These are phyloP conservation scores for Spongilla lacustris DNA, from an alignment of 37 sponge, comb jelly and placozoan species.

Conservation along the genomic window DNA sequence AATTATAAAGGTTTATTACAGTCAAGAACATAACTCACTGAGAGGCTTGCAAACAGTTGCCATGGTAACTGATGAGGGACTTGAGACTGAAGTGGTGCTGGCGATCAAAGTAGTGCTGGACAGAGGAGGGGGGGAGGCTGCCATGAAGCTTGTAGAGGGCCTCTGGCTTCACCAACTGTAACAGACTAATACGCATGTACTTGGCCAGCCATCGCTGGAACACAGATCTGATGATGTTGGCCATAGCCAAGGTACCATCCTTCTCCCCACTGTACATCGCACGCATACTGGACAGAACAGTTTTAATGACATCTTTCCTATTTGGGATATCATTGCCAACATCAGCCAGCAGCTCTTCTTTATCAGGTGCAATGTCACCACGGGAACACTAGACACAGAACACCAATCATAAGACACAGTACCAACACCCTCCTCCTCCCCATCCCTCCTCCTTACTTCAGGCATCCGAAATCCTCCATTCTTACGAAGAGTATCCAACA, in stretches of 20 bases:
- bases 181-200: slow-evolving; percentile 10
- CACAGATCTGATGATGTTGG: not conserved
- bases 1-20: not conserved
- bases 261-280: too few species aligned
- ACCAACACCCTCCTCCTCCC: too few species aligned
- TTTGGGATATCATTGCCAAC: not conserved
- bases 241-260: too few species aligned
- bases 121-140: slow-evolving; percentile 41
- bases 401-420: too few species aligned
- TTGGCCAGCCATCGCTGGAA: slow-evolving; percentile 20
- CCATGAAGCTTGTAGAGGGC: slow-evolving; percentile 34
- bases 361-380: not conserved
- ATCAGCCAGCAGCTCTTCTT: not conserved
- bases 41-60: not conserved
- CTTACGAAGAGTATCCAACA: slow-evolving; percentile 31
- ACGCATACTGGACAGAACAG: not conserved
- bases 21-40: too few species aligned
- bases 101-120: slow-evolving; percentile 67
- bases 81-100: slow-evolving; percentile 87
- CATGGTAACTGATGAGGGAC: slow-evolving; percentile 37
- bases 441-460: slow-evolving; percentile 49
- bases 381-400: not conserved
- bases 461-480: slow-evolving; percentile 58
- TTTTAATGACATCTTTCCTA: not conserved
- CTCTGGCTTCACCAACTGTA: slow-evolving; percentile 28